Conservation (phyloP, 2,888 invertebrate genomes). For the Dilophus febrilis region DNA sequence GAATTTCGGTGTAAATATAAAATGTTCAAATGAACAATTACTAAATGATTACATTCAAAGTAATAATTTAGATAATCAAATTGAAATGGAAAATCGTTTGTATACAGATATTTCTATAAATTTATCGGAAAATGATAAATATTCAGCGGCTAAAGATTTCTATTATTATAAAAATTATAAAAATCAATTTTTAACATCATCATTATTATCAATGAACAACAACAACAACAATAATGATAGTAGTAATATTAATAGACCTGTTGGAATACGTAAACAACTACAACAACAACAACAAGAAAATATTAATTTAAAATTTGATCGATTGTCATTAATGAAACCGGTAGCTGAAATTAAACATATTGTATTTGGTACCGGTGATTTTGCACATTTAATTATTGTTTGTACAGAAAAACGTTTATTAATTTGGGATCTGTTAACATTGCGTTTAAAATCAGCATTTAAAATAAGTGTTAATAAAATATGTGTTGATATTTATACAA, state of each 20-base stretch:
- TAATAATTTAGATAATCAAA: not conserved
- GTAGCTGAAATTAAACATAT: conserved; percentile 19
- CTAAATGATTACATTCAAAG: not conserved
- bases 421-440: conserved; percentile 50
- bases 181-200: no score
- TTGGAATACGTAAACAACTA: no score
- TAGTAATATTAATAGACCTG: no score
- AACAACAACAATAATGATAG: conserved; percentile 2
- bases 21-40: not conserved
- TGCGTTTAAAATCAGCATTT: conserved; percentile 40
- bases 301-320: not conserved
- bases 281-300: not conserved
- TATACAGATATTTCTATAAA: no score
- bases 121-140: conserved; percentile 1
- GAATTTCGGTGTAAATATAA: conserved; percentile 1
- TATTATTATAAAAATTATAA: not conserved
- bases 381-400: conserved; percentile 24
- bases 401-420: conserved; percentile 35
- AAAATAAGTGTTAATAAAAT: conserved; percentile 24
- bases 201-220: not conserved
- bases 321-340: not conserved
- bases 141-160: not conserved
- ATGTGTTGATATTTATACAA: conserved; percentile 42
- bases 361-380: conserved; percentile 24
- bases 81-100: no score